Evolutionary conservation across 2,797 vertebrate species (phyloP).

Genomic region (Neosalanx taihuensis): DNA sequence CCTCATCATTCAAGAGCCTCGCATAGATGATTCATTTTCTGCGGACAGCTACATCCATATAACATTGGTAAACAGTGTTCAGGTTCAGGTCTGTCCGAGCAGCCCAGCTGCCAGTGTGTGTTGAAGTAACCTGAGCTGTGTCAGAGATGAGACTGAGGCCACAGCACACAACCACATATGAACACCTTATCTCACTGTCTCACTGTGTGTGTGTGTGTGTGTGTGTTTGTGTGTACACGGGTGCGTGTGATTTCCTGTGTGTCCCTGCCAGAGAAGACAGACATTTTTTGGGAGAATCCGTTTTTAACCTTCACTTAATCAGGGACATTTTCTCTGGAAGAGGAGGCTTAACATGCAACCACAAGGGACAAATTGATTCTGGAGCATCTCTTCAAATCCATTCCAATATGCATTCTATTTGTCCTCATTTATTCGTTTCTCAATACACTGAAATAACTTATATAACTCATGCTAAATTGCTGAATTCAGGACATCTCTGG

Average conservation of each 20-base stretch:
- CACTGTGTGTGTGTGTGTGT: neutral
- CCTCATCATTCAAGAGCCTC: neutral
- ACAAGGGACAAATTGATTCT: neutral
- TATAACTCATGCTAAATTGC: conserved; percentile 23
- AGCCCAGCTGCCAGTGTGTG: no score
- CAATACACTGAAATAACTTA: conserved; percentile 25
- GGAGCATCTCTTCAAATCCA: neutral
- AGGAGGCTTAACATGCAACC: conserved; percentile 10
- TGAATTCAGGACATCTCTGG: neutral
- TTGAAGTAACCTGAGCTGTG: no score
- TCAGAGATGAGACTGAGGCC: no score
- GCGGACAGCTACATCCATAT: no score
- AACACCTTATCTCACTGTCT: no score
- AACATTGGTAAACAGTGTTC: no score
- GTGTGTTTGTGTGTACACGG: neutral
- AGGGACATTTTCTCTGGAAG: conserved; percentile 6
- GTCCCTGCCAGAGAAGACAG: neutral
- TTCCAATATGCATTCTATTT: conserved; percentile 13
- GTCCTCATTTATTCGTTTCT: conserved; percentile 30
- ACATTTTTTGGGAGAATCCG: neutral
- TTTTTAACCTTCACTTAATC: conserved; percentile 1
- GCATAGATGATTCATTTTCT: neutral
- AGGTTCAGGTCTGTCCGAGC: no score
- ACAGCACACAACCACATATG: no score
- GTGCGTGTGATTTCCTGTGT: conserved; percentile 6